Evolutionary conservation across 1,140 invertebrate species (phyloP), one percentile per base, ranked within the genome.

Genomic region (Antheraea mylitta): DNA sequence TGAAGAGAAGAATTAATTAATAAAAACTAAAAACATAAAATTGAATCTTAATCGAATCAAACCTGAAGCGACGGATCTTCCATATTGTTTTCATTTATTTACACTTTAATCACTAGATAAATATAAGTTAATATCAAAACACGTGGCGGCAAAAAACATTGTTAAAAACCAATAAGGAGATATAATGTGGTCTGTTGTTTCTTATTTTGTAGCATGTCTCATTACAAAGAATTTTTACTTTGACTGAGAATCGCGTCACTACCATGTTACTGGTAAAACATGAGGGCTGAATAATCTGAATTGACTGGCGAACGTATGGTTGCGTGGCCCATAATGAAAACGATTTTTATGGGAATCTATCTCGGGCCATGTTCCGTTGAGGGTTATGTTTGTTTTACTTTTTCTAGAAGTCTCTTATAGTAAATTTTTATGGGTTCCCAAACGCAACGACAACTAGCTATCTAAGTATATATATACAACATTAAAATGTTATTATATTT

Each of bases 211-310:
- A 60, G n/a, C 58, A 64, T 64, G 63, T 64, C 36, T 38, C 63
- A 42, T 60, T 60, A 7, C 58, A 22, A 60, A 60, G 18, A 60
- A 18, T 60, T 38, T 75, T 75, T 83, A 76, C 81, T 83, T 86
- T 82, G 79, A 82, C 83, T 83, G 83, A 81, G 4, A 30, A 30
- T 30, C 22, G 22, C 22, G 22, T 30, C 22, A 30, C 73, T 84
- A 72, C 64, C 74, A 73, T 67, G 70, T 77, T 72, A 69, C 78
- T 77, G 70, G 80, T 82, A 82, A 82, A 85, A 82, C 82, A 71
- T 71, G 71, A 58, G 65, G 76, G 81, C 16, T 42, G n/a, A 38
- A 42, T 80, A 69, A 81, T 84, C 78, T 84, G 76, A 73, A 77
- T 81, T 61, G 71, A 63, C 58, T 59, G 61, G 19, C 60, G 61